Conservation (phyloP, 2,797 vertebrate species). For the Salmo trutta region DNA sequence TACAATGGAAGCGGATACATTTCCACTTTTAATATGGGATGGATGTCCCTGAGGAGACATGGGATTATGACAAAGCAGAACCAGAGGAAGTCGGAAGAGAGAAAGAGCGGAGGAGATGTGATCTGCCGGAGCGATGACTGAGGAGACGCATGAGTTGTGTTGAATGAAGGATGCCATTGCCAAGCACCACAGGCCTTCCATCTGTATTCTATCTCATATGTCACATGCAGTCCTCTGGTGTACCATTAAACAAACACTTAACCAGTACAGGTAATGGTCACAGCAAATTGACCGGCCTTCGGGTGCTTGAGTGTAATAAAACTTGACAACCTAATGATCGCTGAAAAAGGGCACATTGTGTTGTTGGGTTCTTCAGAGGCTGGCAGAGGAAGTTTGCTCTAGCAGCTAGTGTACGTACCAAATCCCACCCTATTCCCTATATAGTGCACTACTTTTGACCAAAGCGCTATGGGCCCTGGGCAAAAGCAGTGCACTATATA, state of each 20-base stretch:
- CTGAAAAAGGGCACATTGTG: conserved; percentile 29
- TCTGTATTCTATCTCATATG: conserved; percentile 13
- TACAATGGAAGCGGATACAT: conserved; percentile 71
- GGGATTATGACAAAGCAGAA: conserved; percentile 46
- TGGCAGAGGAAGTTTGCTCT: not conserved
- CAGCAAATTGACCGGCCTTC: conserved; percentile 25
- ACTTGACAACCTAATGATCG: conserved; percentile 62
- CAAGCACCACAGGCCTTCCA: not conserved
- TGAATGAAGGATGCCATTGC: not conserved
- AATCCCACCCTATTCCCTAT: too few species aligned
- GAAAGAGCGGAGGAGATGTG: conserved; percentile 7
- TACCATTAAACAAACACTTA: conserved; percentile 39
- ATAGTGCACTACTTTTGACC: too few species aligned
- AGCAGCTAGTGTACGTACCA: too few species aligned
- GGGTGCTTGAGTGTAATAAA: conserved; percentile 56
- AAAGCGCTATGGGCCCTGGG: too few species aligned
- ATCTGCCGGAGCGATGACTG: not conserved
- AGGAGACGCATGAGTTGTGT: not conserved
- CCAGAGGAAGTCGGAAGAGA: conserved; percentile 52
- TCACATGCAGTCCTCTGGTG: conserved; percentile 7
- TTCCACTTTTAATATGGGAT: conserved; percentile 69
- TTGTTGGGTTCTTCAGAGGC: conserved; percentile 55
- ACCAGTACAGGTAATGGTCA: conserved; percentile 31
- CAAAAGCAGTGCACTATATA: too few species aligned
- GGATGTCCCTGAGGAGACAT: conserved; percentile 51